Conservation (phyloP, 2,888 invertebrate genomes). For the Imbricaverruca yamaguchii region DNA sequence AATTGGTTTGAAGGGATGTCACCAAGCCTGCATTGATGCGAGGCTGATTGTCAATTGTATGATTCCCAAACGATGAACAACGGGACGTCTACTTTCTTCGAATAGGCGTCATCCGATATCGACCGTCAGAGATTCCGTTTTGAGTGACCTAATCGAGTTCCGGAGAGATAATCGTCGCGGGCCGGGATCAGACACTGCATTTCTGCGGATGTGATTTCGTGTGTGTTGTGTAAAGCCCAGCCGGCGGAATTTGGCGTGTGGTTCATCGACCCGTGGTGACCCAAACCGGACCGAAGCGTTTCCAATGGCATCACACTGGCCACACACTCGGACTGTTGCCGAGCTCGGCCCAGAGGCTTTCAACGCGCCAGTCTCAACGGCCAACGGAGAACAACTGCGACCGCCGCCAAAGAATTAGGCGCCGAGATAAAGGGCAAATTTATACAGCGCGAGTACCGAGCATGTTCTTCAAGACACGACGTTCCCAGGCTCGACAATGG, state of each 20-base stretch:
- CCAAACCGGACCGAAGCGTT: neutral
- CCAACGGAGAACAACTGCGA: neutral
- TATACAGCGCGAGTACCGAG: neutral
- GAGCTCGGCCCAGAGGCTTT: neutral
- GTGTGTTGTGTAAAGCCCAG: neutral
- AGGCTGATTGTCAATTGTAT: neutral
- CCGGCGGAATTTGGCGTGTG: neutral
- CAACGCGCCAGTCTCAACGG: neutral
- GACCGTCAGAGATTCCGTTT: neutral
- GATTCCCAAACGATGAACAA: neutral
- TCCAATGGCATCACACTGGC: neutral
- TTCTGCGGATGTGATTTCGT: neutral
- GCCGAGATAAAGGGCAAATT: neutral
- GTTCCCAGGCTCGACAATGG: conserved; percentile 1
- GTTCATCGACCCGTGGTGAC: neutral
- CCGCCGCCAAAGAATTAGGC: neutral
- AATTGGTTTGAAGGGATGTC: neutral
- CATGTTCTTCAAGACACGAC: conserved; percentile 13
- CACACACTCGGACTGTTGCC: neutral
- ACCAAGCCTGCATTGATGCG: neutral
- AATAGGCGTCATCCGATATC: neutral
- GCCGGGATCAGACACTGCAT: neutral
- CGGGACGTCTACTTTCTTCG: neutral
- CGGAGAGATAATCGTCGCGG: neutral
- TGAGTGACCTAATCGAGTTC: neutral